Percentiles rank a stretch among this genome's conserved stretches.
Evolutionary conservation across 2,113 vertebrate genomes (phyloP).

Genomic region (Callaeas wilsoni): DNA sequence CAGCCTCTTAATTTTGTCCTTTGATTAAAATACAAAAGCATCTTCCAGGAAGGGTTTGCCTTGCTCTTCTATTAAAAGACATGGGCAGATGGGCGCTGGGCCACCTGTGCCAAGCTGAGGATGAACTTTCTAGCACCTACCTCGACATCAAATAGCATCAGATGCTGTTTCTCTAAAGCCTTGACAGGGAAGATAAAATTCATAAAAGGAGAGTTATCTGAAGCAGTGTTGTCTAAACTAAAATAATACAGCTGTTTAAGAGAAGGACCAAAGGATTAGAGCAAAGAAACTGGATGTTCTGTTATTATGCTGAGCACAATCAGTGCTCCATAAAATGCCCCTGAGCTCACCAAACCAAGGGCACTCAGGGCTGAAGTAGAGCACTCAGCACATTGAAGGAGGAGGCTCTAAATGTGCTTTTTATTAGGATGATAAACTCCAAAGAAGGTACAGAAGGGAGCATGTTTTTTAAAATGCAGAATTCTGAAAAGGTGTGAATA

Average conservation of each 20-base stretch:
- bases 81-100: background rate
- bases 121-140: background rate
- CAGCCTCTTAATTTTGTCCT: background rate
- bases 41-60: background rate
- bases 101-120: background rate
- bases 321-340: background rate
- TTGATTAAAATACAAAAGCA: background rate
- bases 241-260: background rate
- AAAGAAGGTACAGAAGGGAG: background rate
- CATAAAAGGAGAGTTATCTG: background rate
- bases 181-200: background rate
- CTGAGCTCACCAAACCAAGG: background rate
- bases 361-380: background rate
- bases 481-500: slow-evolving; percentile 20
- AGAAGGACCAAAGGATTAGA: background rate
- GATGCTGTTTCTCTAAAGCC: background rate
- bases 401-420: background rate
- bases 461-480: background rate
- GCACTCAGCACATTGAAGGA: background rate
- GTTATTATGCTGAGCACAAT: background rate
- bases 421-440: background rate
- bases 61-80: background rate
- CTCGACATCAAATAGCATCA: background rate
- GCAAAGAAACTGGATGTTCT: background rate
- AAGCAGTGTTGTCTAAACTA: background rate